These are phyloP conservation scores for Neotragus pygmaeus DNA, from an alignment of 2,113 vertebrate species.

Conservation along the genomic window DNA sequence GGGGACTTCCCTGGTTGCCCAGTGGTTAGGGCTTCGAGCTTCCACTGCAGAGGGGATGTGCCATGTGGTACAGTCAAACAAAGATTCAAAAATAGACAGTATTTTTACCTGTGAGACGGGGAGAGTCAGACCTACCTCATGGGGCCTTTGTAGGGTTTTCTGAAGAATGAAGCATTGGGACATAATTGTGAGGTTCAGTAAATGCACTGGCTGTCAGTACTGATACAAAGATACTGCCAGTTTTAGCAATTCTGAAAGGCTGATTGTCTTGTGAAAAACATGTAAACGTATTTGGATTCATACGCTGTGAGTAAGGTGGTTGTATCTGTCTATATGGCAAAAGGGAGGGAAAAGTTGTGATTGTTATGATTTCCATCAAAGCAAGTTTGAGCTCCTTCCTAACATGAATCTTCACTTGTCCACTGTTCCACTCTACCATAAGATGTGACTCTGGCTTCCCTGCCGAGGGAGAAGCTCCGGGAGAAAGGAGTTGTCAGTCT, in stretches of 20 bases:
- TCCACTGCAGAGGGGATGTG: not conserved
- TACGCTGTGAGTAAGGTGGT: not conserved
- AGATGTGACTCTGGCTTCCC: not conserved
- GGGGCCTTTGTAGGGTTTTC: not conserved
- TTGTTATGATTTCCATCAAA: not conserved
- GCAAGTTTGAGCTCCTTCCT: not conserved
- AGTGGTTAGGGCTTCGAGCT: not conserved
- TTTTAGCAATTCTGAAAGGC: not conserved
- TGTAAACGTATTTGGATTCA: not conserved
- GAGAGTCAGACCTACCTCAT: not conserved
- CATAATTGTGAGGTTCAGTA: too few species aligned
- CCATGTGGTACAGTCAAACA: not conserved
- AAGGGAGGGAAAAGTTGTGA: fast-evolving
- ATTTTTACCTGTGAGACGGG: not conserved
- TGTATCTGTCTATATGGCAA: not conserved
- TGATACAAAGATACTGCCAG: too few species aligned
- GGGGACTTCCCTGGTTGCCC: not conserved
- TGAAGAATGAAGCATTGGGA: not conserved
- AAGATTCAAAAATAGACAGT: not conserved
- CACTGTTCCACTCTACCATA: fast-evolving
- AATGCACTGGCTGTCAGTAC: not conserved
- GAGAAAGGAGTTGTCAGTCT: not conserved
- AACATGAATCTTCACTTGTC: fast-evolving
- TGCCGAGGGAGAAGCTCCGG: not conserved
- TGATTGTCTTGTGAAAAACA: not conserved